Evolutionary conservation across 1,140 invertebrate species (phyloP).

Genomic region (Drosophila nigromelanica): DNA sequence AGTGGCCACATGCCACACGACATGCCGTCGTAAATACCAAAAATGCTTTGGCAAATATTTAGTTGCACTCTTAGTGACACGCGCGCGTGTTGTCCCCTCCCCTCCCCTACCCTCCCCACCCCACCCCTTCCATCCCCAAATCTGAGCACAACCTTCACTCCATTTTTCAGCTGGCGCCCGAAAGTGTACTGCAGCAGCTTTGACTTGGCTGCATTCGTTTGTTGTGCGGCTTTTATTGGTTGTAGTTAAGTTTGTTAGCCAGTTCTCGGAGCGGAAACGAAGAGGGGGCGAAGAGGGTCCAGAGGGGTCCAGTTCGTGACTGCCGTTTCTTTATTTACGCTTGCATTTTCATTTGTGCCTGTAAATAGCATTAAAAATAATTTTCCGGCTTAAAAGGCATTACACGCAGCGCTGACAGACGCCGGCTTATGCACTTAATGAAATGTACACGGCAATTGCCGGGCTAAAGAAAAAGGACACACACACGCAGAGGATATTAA

Average conservation of each 20-base stretch:
- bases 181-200: conserved; percentile 48
- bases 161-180: conserved; percentile 13
- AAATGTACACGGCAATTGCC: conserved; percentile 81
- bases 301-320: conserved; percentile 64
- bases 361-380: conserved; percentile 81
- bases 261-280: too few relatives aligned
- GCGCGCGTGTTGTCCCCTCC: conserved; percentile 26
- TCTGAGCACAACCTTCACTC: neutral
- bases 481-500: conserved; percentile 15
- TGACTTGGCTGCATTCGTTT: conserved; percentile 37
- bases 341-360: conserved; percentile 78
- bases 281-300: neutral
- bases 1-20: conserved; percentile 64
- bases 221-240: conserved; percentile 30
- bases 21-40: conserved; percentile 76
- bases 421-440: conserved; percentile 81
- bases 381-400: conserved; percentile 74
- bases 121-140: neutral
- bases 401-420: conserved; percentile 68
- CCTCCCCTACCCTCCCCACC: too few relatives aligned
- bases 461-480: conserved; percentile 8
- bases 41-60: conserved; percentile 78
- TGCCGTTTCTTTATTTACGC: conserved; percentile 71
- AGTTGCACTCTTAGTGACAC: conserved; percentile 72
- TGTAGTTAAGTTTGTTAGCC: conserved; percentile 50